Base-by-base conservation (phyloP, 1,140 invertebrate species). In the Rhynchophorus ferrugineus region DNA sequence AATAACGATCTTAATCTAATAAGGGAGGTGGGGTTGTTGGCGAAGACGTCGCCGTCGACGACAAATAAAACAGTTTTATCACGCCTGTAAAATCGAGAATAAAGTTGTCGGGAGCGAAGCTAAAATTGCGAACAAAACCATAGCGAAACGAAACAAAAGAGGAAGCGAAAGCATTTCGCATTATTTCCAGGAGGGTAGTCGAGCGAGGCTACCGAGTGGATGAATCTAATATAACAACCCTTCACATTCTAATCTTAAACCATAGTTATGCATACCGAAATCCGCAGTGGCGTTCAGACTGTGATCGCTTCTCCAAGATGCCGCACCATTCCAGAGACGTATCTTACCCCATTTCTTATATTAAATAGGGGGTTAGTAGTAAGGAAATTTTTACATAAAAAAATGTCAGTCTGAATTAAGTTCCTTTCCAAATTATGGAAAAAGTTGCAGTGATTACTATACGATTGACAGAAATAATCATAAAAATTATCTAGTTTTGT, bases 261-360 rank as follows among this genome's bases (percentile, higher is more conserved):
- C 64, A 65, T 62, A 62, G 64, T 63, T 66, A 64, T 66, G 61
- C 61, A 62, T 63, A 60, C 60, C 61, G 52, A 57, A 52, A 48
- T 49, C 54, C 55, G 43, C 56, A 57, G 51, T 37, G 47, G 34
- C 38, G 44, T 29, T 57, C 39, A 64, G 59, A 63, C 50, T 50
- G 59, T 63, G 56, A 60, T 6, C 17, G 29, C 41, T 44, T 16
- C 13, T 2, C n/a, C 6, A 52, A 5, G 34, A 16, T 18, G 9
- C 14, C 35, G 14, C n/a, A 1, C 19, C 21, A 3, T 13, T 1
- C 17, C 48, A 50, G 48, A 20, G 39, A 11, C 22, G 48, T 9
- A 50, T 16, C 16, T 36, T 41, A n/a, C n/a, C n/a, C n/a, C n/a
- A n/a, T n/a, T n/a, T n/a, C n/a, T n/a, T n/a, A n/a, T n/a, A n/a